Evolutionary conservation across 2,888 invertebrate species (phyloP).

Genomic region (Plagodis dolabraria): DNA sequence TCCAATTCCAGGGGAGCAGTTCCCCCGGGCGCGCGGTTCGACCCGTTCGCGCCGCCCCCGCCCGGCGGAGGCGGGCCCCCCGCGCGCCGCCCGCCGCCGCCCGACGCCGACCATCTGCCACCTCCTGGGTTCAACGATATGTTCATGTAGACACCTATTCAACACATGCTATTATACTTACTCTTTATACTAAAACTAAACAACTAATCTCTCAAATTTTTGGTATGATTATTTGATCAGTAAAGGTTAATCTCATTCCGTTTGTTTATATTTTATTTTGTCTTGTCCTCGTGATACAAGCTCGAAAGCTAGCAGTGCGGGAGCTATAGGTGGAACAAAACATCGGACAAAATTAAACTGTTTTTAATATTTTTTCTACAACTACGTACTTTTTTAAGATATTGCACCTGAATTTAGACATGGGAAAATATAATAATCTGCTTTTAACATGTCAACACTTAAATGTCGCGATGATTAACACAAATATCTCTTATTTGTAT

Average conservation of each 20-base stretch:
- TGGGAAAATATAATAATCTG: too few species aligned
- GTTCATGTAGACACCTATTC: conserved; percentile 85
- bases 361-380: too few species aligned
- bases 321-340: too few species aligned
- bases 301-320: too few species aligned
- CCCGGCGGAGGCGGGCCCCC: conserved; percentile 82
- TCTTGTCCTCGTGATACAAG: too few species aligned
- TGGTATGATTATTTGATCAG: conserved; percentile 27
- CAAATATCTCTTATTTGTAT: too few species aligned
- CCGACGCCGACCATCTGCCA: conserved; percentile 90
- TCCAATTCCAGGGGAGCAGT: conserved; percentile 73
- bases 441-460: too few species aligned
- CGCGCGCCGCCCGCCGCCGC: conserved; percentile 74
- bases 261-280: too few species aligned
- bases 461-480: too few species aligned
- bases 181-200: conserved; percentile 2
- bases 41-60: conserved; percentile 91
- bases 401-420: too few species aligned
- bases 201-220: conserved; percentile 23
- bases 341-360: too few species aligned
- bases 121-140: conserved; percentile 91
- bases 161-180: conserved; percentile 2
- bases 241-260: conserved; percentile 30
- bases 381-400: too few species aligned
- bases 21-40: conserved; percentile 93